These are phyloP conservation scores for Falcunculus frontatus DNA, from an alignment of 2,113 vertebrate species.

Conservation along the genomic window DNA sequence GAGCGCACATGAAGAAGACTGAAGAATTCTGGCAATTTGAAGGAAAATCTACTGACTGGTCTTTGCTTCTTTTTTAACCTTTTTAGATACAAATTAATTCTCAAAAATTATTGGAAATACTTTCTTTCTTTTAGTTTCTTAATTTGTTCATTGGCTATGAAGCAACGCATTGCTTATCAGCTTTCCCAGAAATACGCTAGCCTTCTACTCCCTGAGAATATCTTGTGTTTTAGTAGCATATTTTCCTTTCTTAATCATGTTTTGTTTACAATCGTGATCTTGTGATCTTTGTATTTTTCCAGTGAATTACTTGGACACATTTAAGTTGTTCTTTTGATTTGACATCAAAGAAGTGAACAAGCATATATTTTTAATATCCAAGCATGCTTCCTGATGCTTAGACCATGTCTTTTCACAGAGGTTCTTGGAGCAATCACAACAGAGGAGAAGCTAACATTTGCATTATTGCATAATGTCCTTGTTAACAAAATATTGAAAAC, in stretches of 20 bases:
- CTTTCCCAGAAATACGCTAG: background rate
- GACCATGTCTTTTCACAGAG: background rate
- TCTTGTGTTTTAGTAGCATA: background rate
- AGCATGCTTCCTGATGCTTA: background rate
- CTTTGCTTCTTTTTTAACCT: background rate
- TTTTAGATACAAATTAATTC: background rate
- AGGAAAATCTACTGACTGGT: background rate
- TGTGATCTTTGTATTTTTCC: background rate
- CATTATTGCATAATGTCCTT: background rate
- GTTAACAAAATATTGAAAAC: background rate
- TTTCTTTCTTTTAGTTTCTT: background rate
- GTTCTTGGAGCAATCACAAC: background rate
- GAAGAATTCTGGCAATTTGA: background rate
- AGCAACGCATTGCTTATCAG: background rate
- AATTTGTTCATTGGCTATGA: background rate
- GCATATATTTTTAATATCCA: background rate
- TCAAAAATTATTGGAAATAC: background rate
- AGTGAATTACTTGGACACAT: background rate
- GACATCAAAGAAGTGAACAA: background rate
- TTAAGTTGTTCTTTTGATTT: background rate
- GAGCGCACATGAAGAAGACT: background rate
- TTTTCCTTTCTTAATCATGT: background rate
- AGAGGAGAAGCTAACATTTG: background rate
- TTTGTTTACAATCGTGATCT: background rate
- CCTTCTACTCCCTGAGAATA: background rate